Evolutionary conservation across 2,797 vertebrate species (phyloP).

Genomic region (Manis javanica): DNA sequence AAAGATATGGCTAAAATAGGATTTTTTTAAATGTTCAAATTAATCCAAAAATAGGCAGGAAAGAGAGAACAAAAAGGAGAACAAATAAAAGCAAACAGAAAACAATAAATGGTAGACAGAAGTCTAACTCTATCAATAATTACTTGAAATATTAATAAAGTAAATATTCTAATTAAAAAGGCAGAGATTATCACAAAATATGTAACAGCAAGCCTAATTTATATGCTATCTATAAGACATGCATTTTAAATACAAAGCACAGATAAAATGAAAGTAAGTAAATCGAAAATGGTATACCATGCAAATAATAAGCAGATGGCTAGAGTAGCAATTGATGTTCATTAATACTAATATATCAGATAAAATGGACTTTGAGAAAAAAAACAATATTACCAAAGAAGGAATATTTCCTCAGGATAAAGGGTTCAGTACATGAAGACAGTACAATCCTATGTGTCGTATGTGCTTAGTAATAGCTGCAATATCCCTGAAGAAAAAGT

Average conservation of each 20-base stretch:
- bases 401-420: neutral
- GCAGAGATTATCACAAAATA: neutral
- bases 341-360: neutral
- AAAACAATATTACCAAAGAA: neutral
- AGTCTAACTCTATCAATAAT: neutral
- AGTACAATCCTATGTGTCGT: neutral
- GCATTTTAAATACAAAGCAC: neutral
- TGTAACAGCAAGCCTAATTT: neutral
- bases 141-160: neutral
- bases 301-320: neutral
- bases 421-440: neutral
- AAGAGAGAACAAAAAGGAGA: neutral
- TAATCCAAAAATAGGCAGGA: neutral
- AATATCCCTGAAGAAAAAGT: neutral
- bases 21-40: neutral
- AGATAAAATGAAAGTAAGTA: neutral
- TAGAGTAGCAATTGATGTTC: neutral
- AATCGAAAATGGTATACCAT: neutral
- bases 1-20: neutral
- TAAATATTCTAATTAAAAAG: neutral
- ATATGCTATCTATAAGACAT: neutral
- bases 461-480: neutral
- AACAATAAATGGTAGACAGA: neutral
- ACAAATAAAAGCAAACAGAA: neutral
- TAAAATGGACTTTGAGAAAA: neutral